Conservation (phyloP, 2,888 invertebrate species). For the Tetheella fluctuosa region DNA sequence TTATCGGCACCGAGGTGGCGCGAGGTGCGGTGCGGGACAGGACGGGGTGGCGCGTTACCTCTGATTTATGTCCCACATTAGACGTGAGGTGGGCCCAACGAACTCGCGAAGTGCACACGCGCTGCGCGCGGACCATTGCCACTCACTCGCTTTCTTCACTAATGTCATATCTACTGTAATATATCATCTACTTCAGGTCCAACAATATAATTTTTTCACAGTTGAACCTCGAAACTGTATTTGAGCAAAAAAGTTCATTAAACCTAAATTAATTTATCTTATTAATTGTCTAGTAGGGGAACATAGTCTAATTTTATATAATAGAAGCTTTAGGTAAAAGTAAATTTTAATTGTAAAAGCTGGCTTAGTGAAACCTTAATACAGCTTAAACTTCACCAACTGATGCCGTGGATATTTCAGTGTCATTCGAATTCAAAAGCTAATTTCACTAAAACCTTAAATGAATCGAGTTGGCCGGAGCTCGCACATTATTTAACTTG, state of each 20-base stretch:
- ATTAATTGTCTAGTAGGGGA: background rate
- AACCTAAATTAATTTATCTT: conserved; percentile 25
- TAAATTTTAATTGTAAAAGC: conserved; percentile 44
- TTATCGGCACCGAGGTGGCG: conserved; percentile 73
- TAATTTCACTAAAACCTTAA: conserved; percentile 83
- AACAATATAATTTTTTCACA: background rate
- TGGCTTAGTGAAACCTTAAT: conserved; percentile 56
- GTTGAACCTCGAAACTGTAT: conserved; percentile 18
- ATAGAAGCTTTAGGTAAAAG: conserved; percentile 31
- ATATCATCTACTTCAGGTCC: background rate
- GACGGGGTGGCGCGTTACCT: conserved; percentile 59
- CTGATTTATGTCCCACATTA: conserved; percentile 80
- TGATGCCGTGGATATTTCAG: conserved; percentile 68
- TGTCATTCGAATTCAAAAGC: conserved; percentile 80
- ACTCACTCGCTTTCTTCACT: conserved; percentile 49
- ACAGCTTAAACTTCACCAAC: conserved; percentile 53
- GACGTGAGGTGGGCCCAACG: conserved; percentile 63
- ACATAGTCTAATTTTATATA: conserved; percentile 13
- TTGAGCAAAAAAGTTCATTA: conserved; percentile 20
- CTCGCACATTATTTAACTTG: conserved; percentile 84
- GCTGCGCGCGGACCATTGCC: conserved; percentile 58
- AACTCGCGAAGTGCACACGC: conserved; percentile 72
- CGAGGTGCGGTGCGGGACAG: conserved; percentile 47
- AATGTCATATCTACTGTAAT: conserved; percentile 24
- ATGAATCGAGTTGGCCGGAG: conserved; percentile 80